Evolutionary conservation across 2,797 vertebrate genomes (phyloP).

Genomic region (Halcyon leucocephala): DNA sequence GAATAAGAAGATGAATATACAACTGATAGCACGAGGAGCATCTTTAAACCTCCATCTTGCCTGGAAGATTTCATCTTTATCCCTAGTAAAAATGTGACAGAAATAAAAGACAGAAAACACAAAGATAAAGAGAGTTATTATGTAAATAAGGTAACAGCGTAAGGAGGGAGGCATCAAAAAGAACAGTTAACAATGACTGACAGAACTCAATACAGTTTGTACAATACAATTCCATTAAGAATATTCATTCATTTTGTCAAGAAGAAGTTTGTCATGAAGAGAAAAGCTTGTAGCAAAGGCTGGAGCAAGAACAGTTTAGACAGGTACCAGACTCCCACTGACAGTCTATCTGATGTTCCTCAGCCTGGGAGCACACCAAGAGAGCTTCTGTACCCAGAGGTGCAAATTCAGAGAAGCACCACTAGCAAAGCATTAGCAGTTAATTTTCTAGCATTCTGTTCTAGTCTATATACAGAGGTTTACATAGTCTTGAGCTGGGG

Average conservation of each 20-base stretch:
- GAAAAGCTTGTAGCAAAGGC: conserved; percentile 14
- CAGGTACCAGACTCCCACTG: background rate
- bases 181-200: background rate
- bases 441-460: background rate
- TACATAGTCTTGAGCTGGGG: background rate
- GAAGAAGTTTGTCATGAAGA: background rate
- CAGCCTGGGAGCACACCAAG: background rate
- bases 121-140: conserved; percentile 50
- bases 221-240: conserved; percentile 4
- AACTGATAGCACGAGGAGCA: conserved; percentile 55
- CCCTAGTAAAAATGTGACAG: conserved; percentile 56
- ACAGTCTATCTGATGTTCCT: background rate
- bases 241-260: background rate
- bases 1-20: conserved; percentile 48
- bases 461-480: background rate
- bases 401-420: background rate
- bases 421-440: background rate
- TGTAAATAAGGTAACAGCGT: background rate
- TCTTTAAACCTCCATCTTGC: conserved; percentile 60
- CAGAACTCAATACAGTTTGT: background rate
- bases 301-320: background rate
- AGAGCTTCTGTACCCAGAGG: background rate
- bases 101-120: conserved; percentile 63
- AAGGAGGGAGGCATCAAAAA: conserved; percentile 23
- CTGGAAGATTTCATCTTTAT: conserved; percentile 67